Percentiles rank a stretch among this genome's conserved stretches.
Evolutionary conservation across 2,113 vertebrate genomes (phyloP).

Genomic region (Coregonus clupeaformis): DNA sequence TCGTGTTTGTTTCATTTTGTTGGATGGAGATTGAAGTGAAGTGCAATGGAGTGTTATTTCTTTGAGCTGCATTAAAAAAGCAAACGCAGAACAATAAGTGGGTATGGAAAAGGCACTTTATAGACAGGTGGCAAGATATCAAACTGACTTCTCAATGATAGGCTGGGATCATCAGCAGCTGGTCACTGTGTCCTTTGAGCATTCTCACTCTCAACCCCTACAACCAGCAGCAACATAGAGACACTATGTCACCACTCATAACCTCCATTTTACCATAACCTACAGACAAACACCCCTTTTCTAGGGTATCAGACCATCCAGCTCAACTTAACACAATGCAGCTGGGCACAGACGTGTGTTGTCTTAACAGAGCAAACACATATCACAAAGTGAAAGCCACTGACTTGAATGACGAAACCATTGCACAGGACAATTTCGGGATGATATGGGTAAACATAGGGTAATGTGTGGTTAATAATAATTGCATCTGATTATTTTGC

Average conservation of each 20-base stretch:
- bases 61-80: not conserved
- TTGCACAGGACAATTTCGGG: not conserved
- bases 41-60: not conserved
- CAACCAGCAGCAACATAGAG: conserved; percentile 3
- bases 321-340: not conserved
- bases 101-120: not conserved
- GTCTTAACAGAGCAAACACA: not conserved
- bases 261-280: not conserved
- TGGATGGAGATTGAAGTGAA: conserved; percentile 1
- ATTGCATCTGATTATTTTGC: not conserved
- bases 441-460: not conserved
- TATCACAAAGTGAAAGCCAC: not conserved
- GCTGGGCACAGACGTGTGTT: no score
- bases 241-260: not conserved
- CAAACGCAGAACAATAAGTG: not conserved
- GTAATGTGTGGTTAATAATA: not conserved
- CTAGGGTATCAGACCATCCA: not conserved
- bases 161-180: not conserved
- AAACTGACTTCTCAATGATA: conserved; percentile 2
- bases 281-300: not conserved
- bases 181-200: conserved; percentile 22
- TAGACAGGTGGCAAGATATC: conserved; percentile 1
- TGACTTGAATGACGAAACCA: not conserved
- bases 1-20: conserved; percentile 22
- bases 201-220: conserved; percentile 10